Evolutionary conservation across 2,797 vertebrate genomes (phyloP).

Genomic region (Danio aesculapii): DNA sequence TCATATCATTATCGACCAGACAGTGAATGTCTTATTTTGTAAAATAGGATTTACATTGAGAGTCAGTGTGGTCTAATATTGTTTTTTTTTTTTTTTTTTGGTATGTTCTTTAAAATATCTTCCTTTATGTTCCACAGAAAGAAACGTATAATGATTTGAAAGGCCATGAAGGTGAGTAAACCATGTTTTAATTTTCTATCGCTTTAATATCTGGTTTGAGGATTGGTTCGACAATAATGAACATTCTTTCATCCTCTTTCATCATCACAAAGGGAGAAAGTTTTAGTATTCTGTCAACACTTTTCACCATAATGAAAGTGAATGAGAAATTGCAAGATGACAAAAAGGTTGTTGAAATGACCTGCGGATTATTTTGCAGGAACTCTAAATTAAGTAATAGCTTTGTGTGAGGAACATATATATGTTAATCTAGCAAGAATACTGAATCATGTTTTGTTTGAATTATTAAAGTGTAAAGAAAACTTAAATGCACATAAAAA

Average conservation of each 20-base stretch:
- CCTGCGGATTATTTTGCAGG: background rate
- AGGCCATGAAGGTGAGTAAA: background rate
- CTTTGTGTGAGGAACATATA: background rate
- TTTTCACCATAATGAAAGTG: background rate
- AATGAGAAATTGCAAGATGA: conserved; percentile 9
- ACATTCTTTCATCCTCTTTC: background rate
- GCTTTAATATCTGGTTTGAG: background rate
- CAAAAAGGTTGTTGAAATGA: background rate
- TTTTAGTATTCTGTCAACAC: background rate
- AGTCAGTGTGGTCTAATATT: background rate
- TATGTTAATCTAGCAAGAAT: background rate
- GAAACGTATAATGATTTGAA: too few species aligned
- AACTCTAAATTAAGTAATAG: background rate
- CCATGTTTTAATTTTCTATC: too few species aligned
- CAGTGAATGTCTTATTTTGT: too few species aligned
- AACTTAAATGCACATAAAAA: background rate
- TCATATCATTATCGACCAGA: background rate
- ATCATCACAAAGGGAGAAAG: background rate
- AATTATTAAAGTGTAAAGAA: background rate
- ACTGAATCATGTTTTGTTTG: background rate
- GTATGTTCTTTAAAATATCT: too few species aligned
- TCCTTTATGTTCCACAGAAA: too few species aligned
- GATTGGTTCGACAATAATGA: background rate
- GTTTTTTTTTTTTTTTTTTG: too few species aligned
- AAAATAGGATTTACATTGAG: background rate